Evolutionary conservation across 2,113 vertebrate species (phyloP).

Genomic region (Grus americana): DNA sequence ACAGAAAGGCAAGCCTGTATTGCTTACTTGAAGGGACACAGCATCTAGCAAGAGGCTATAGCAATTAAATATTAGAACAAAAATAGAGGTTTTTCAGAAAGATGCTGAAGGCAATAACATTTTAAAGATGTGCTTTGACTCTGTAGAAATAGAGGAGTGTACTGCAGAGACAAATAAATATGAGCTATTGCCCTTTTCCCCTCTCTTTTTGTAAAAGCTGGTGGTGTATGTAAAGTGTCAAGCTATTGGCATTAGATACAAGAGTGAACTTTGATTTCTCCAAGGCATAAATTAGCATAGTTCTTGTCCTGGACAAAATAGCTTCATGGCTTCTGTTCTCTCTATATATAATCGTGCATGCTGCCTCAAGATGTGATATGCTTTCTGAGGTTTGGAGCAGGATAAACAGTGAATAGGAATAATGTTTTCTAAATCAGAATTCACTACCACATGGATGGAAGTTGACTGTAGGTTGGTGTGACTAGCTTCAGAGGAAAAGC

Average conservation of each 20-base stretch:
- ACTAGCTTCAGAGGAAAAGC: background rate
- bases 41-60: background rate
- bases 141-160: background rate
- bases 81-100: background rate
- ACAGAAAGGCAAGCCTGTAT: background rate
- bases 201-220: background rate
- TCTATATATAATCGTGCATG: background rate
- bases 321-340: background rate
- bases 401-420: background rate
- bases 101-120: background rate
- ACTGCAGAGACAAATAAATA: background rate
- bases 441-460: accelerated
- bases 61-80: background rate
- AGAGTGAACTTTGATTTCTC: background rate
- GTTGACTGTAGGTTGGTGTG: background rate
- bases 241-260: background rate
- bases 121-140: background rate
- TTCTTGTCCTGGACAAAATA: background rate
- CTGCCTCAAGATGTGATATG: background rate
- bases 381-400: background rate
- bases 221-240: background rate
- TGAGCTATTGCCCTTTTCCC: background rate
- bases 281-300: background rate
- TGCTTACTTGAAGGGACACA: background rate
- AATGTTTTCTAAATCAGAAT: background rate